phyloP scores from a whole-genome alignment of 23 tunicate genomes.

The Trididemnum miniatum region DNA sequence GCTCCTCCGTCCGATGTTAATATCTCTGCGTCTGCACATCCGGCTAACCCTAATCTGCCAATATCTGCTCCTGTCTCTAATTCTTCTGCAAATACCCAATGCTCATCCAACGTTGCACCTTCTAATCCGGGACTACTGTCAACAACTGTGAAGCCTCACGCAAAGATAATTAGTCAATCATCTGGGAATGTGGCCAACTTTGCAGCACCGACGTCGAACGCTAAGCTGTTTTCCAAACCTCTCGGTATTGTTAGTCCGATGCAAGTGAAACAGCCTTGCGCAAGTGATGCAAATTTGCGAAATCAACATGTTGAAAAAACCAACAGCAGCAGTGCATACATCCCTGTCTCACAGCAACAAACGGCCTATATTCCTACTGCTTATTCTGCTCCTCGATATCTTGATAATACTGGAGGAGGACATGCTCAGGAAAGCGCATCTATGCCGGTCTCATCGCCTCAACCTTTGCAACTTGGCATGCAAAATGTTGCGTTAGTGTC shows the following conservation, averaged over 20 bases:
- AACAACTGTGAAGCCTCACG: too few species aligned
- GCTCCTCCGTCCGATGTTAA: background rate
- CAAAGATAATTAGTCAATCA: too few species aligned
- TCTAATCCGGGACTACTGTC: too few species aligned
- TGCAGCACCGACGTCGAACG: background rate
- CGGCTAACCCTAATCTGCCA: too few species aligned
- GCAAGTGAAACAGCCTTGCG: background rate
- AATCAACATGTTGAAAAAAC: background rate
- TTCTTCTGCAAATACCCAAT: background rate
- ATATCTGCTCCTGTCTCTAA: background rate
- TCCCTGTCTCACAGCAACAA: background rate
- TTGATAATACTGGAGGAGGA: background rate
- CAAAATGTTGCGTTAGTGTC: constrained; percentile 23
- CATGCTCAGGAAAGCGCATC: background rate
- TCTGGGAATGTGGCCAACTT: background rate
- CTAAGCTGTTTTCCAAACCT: constrained; percentile 1
- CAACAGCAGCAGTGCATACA: background rate
- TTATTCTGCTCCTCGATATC: background rate
- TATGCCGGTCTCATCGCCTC: background rate
- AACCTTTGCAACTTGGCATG: constrained; percentile 13
- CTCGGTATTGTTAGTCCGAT: constrained; percentile 25
- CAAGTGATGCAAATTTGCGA: background rate
- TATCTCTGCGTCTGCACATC: background rate
- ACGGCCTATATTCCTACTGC: background rate
- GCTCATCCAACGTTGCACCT: background rate